Base-by-base conservation (phyloP, 2,888 invertebrate genomes). In the Onthophagus sagittarius region DNA sequence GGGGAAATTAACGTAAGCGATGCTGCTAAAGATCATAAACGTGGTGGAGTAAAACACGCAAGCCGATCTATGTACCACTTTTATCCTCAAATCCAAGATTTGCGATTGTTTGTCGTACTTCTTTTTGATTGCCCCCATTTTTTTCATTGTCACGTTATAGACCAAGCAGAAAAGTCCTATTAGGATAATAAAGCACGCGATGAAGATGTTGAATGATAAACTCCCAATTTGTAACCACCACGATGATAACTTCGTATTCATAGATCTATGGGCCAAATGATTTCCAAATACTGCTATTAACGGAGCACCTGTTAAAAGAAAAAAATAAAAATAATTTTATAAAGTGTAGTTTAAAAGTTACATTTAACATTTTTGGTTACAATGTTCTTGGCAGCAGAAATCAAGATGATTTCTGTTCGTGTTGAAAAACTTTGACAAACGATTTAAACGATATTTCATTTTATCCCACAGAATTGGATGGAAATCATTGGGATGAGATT, bases 171-270 rank as follows among this genome's bases (percentile, higher is more conserved):
- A 93, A 69, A 94, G 88, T 53, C 89, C 83, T 62, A 91, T 87
- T 80, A 94, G 90, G 74, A 93, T 87, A 33, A 89, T 88, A 77
- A 91, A 90, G 73, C 93, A 93, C 71, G 89, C 90, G 32, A 90
- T 87, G 82, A 91, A 92, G 78, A 92, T 90, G 76, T 88, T 87
- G 80, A 90, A 91, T 72, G 91, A 87, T 14, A 88, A 85, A 15
- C 88, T 88, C 23, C 87, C 87, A 71, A 86, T 86, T 75, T 89
- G 87, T 76, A 91, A 84, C 91, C 91, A 91, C 91, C 91, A 92
- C 69, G 90, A 88, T 62, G 86, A 88, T 15, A 88, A 85, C 76
- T 85, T 77, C 86, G 89, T 82, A 82, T 87, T 86, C 85, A 90
- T 84, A 82, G 88, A 90, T 72, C 91, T 89, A 78, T 92, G 91